Evolutionary conservation across 2,113 vertebrate species (phyloP).

Genomic region (Plecturocebus donacophilus): DNA sequence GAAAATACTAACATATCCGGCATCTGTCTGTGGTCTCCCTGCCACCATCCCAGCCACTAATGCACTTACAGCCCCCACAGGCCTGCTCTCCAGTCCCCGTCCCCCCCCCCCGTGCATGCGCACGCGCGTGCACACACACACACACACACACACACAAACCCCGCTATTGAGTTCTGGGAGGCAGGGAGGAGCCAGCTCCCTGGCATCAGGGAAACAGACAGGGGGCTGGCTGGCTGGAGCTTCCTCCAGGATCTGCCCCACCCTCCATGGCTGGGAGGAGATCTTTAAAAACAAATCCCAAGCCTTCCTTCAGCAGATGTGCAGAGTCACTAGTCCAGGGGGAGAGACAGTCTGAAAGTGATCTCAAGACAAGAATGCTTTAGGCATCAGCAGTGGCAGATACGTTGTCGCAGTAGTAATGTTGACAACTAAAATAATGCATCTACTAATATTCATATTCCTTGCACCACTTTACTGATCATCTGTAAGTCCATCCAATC

Average conservation of each 20-base stretch:
- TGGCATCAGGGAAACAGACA: neutral
- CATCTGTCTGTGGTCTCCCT: slow-evolving; percentile 48
- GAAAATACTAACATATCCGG: slow-evolving; percentile 56
- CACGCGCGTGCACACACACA: fast-evolving
- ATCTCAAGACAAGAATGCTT: neutral
- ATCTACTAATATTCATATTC: neutral
- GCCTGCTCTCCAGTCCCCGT: neutral
- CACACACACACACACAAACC: neutral
- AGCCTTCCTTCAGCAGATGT: neutral
- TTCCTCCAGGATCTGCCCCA: neutral
- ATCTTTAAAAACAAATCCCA: neutral
- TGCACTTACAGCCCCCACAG: neutral
- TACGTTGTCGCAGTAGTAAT: neutral
- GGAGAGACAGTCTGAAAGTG: neutral
- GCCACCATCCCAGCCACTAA: neutral
- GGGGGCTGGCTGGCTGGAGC: neutral
- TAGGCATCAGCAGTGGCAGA: neutral
- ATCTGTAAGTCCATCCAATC: neutral
- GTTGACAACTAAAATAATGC: neutral
- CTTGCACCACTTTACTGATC: neutral
- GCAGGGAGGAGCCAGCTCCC: neutral
- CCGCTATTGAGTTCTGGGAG: neutral
- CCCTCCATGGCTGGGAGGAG: neutral
- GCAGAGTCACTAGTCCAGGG: neutral
- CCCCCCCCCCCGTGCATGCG: fast-evolving